Evolutionary conservation across 2,113 vertebrate genomes (phyloP), one percentile per base, ranked within the genome.

Genomic region (Myiopsitta monachus): DNA sequence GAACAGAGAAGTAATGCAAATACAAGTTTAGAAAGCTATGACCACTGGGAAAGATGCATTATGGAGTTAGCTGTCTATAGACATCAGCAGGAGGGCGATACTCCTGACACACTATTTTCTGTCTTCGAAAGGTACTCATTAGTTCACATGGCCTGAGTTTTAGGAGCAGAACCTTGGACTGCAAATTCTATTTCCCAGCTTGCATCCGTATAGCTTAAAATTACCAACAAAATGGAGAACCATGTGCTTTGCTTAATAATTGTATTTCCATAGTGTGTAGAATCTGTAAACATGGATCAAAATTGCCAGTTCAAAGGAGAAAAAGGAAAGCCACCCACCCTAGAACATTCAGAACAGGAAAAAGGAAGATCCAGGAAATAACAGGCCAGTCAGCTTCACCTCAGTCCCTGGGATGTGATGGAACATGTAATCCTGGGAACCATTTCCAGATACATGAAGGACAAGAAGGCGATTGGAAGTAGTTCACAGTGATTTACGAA

Each of bases 1-100:
- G 18, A 95, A 96, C 18, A 63, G 46, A 77, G 74, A 76, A 95
- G 75, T 77, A 95, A 94, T 31, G 21, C 24, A 88, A 78, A 88
- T 1, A 33, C 2, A 24, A 22, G 41, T 54, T 94, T 12, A 92
- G 49, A 77, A 82, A 89, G 33, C 27, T 61, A 11, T 14, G 28
- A 66, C 7, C 8, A 5, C 36, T 52, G 36, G 0, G 1, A 55
- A 75, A 79, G 31, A 27, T 31, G 39, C 44, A 87, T 38, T 59
- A 24, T 11, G 31, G 39, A 69, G n/a, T 33, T 61, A 23, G 14
- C 18, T 39, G 6, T 49, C 51, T n/a, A 6, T 3, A 75, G 64
- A 55, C 9, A 67, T 28, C 38, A 63, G n/a, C 59, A 96, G 63
- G 18, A 31, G 43, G 26, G 23, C 15, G 27, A 70, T 38, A 54